These are phyloP conservation scores for Amiota mariae DNA, from an alignment of 2,888 invertebrate genomes.

Conservation along the genomic window DNA sequence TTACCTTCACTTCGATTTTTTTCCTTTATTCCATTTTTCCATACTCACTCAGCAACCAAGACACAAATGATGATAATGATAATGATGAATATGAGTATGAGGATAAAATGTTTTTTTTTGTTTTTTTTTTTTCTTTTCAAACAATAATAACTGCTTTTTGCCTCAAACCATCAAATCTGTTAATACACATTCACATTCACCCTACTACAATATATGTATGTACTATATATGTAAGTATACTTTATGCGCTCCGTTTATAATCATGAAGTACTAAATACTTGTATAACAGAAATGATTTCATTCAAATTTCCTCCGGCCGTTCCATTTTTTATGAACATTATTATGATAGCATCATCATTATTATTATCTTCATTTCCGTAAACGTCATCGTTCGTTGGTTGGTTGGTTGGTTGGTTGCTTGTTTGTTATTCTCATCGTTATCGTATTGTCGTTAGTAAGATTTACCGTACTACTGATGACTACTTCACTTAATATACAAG, in stretches of 20 bases:
- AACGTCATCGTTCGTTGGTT: slow-evolving; percentile 3
- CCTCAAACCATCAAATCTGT: no score
- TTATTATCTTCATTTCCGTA: neutral
- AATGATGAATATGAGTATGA: no score
- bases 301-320: neutral
- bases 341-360: neutral
- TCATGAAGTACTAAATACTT: no score
- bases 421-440: neutral
- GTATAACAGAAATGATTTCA: neutral
- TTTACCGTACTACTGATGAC: slow-evolving; percentile 58
- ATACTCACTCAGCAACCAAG: no score
- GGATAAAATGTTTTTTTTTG: no score
- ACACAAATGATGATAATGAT: no score
- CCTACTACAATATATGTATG: no score
- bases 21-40: no score
- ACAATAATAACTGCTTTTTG: neutral
- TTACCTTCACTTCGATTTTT: no score
- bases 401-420: neutral
- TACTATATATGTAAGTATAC: no score
- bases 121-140: neutral
- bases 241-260: no score
- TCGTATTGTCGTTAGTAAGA: neutral
- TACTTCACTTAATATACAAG: slow-evolving; percentile 69
- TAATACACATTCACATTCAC: no score
- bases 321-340: neutral